Conservation (phyloP, 2,888 invertebrate species). For the Coenonympha glycerion region DNA sequence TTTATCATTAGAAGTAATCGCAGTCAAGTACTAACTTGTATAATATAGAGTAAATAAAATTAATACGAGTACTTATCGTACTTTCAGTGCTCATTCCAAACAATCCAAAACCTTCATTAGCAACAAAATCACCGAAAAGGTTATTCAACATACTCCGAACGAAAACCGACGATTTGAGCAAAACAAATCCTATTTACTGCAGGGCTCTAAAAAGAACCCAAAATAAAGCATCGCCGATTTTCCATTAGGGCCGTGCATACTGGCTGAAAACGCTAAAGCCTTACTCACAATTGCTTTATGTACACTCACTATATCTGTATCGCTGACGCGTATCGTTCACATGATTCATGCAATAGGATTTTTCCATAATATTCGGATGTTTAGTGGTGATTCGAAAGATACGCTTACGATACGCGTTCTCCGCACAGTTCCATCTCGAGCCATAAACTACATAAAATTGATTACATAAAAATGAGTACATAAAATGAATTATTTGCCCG, state of each 20-base stretch:
- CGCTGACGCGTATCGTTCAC: too few species aligned
- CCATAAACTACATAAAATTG: too few species aligned
- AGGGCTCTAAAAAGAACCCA: conserved; percentile 38
- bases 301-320: too few species aligned
- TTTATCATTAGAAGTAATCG: too few species aligned
- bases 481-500: too few species aligned
- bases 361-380: too few species aligned
- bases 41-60: not conserved
- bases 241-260: conserved; percentile 47
- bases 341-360: too few species aligned
- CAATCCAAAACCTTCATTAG: conserved; percentile 5
- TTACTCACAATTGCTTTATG: too few species aligned
- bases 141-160: conserved; percentile 16
- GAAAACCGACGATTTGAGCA: conserved; percentile 27
- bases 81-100: not conserved
- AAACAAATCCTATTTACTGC: conserved; percentile 39
- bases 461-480: too few species aligned
- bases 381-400: too few species aligned
- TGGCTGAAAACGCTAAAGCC: conserved; percentile 54
- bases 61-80: not conserved
- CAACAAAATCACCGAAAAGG: conserved; percentile 22
- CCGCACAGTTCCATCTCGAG: too few species aligned
- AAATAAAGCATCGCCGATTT: conserved; percentile 49
- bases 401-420: too few species aligned
- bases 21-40: not conserved